These are phyloP conservation scores for Piezodorus guildinii DNA, from an alignment of 1,140 invertebrate genomes.

Conservation along the genomic window DNA sequence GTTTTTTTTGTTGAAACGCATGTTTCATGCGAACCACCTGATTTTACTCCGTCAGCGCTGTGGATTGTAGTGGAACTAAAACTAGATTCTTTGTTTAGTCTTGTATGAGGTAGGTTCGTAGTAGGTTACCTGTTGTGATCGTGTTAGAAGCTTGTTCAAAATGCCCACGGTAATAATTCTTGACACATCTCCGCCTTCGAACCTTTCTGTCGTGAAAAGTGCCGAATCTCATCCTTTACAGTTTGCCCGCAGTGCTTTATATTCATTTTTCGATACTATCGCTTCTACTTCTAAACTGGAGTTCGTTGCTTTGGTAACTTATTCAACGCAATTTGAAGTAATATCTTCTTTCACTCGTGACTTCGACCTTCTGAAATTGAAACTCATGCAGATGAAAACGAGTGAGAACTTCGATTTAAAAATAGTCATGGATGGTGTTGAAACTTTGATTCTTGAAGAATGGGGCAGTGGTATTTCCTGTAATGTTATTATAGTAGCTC, in stretches of 20 bases:
- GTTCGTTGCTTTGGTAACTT: conserved; percentile 79
- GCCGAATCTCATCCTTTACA: conserved; percentile 49
- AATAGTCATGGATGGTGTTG: conserved; percentile 59
- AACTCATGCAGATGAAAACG: conserved; percentile 60
- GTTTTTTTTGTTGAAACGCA: no score
- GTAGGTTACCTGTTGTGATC: no score
- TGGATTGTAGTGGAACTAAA: no score
- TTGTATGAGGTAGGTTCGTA: no score
- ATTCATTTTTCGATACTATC: conserved; percentile 73
- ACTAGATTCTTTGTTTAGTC: no score
- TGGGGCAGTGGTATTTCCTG: conserved; percentile 73
- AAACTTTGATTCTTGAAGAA: conserved; percentile 61
- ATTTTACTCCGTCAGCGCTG: no score
- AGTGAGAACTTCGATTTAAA: conserved; percentile 76
- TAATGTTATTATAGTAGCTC: conserved; percentile 66
- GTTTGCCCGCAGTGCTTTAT: conserved; percentile 72
- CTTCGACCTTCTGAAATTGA: conserved; percentile 60
- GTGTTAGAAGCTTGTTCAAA: conserved; percentile 3
- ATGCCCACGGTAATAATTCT: conserved; percentile 72
- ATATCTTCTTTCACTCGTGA: conserved; percentile 73
- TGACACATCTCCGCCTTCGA: conserved; percentile 71
- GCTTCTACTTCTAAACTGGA: conserved; percentile 72
- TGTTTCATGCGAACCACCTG: no score
- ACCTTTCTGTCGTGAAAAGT: conserved; percentile 45
- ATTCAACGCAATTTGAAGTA: conserved; percentile 69